phyloP scores from a whole-genome alignment of 2,113 vertebrate species.

The Mystacornis crossleyi region DNA sequence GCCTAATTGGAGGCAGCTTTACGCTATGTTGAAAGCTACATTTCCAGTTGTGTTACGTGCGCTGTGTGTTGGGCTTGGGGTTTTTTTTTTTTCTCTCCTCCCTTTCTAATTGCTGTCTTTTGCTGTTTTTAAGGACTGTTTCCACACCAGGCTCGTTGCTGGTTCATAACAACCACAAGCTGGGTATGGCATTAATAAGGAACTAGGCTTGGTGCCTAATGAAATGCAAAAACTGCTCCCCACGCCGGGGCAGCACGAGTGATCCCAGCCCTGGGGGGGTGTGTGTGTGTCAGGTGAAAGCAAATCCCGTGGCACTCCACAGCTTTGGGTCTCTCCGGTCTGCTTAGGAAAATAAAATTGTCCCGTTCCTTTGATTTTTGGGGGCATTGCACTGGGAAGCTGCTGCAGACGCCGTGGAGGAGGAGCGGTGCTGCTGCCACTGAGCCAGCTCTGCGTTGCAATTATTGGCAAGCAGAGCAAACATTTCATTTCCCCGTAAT shows the following conservation, averaged over 20 bases:
- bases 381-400: not conserved
- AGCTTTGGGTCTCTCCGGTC: not conserved
- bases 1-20: not conserved
- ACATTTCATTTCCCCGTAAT: slow-evolving; percentile 65
- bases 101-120: slow-evolving; percentile 38
- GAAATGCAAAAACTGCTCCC: not conserved
- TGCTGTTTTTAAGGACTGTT: slow-evolving; percentile 26
- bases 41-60: not conserved
- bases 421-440: slow-evolving; percentile 12
- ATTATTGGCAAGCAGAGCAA: slow-evolving; percentile 61
- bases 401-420: not conserved
- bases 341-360: not conserved
- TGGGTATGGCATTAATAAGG: slow-evolving; percentile 44
- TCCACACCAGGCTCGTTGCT: not conserved
- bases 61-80: not conserved
- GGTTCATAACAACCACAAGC: slow-evolving; percentile 5
- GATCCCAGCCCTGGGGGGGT: not conserved
- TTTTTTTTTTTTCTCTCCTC: not conserved
- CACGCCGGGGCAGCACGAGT: not conserved
- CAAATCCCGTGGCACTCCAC: not conserved
- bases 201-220: slow-evolving; percentile 46
- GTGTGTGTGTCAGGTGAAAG: not conserved
- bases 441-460: slow-evolving; percentile 26
- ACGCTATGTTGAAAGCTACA: not conserved
- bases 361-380: not conserved